phyloP scores from a whole-genome alignment of 2,113 vertebrate species.

The Oreotrochilus melanogaster region DNA sequence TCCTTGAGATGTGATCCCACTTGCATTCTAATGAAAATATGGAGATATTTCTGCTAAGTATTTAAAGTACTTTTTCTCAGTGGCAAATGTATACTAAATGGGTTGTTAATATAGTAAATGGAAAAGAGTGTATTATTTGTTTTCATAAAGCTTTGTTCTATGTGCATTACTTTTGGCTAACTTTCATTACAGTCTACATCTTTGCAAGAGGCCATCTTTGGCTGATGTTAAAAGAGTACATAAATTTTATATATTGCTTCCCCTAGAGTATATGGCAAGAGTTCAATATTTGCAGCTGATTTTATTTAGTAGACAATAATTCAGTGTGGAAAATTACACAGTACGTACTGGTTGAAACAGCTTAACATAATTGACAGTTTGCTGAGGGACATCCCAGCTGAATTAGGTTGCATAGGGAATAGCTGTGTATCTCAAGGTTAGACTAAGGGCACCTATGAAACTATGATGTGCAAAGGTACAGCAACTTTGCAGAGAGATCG shows the following conservation, averaged over 20 bases:
- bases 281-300: slow-evolving; percentile 56
- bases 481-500: neutral
- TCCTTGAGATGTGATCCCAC: neutral
- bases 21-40: neutral
- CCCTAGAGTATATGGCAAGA: neutral
- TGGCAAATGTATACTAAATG: neutral
- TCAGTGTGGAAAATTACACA: slow-evolving; percentile 35
- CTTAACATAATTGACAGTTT: slow-evolving; percentile 63
- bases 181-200: neutral
- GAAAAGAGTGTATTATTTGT: neutral
- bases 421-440: slow-evolving; percentile 47
- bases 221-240: slow-evolving; percentile 5
- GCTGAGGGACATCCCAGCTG: slow-evolving; percentile 27
- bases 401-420: slow-evolving; percentile 4
- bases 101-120: neutral
- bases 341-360: neutral
- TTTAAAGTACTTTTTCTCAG: neutral
- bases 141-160: slow-evolving; percentile 13
- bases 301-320: slow-evolving; percentile 55
- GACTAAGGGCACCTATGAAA: neutral
- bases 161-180: neutral
- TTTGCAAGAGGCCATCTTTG: neutral
- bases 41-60: neutral
- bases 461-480: neutral
- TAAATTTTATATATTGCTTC: slow-evolving; percentile 17